phyloP scores from a whole-genome alignment of 2,797 vertebrate genomes.

The Scyliorhinus canicula region DNA sequence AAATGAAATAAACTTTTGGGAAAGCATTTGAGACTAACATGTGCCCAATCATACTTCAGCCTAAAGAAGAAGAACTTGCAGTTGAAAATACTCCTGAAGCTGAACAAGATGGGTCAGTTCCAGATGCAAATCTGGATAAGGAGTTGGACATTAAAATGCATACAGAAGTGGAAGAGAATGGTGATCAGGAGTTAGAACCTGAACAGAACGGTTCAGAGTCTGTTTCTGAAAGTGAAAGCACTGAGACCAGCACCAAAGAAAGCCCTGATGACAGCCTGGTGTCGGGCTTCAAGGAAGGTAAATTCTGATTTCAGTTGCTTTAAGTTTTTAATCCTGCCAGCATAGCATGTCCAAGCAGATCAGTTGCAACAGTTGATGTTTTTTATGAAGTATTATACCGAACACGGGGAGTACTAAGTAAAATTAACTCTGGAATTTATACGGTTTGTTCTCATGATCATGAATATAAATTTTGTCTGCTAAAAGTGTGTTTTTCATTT shows the following conservation, averaged over 20 bases:
- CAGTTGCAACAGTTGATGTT: neutral
- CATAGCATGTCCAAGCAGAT: neutral
- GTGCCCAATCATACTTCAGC: conserved; percentile 53
- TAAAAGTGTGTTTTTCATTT: neutral
- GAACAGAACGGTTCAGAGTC: conserved; percentile 79
- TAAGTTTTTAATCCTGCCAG: neutral
- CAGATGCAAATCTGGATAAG: conserved; percentile 48
- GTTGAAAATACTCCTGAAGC: conserved; percentile 62
- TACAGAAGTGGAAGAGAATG: conserved; percentile 71
- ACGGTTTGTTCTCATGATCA: neutral
- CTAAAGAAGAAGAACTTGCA: conserved; percentile 59
- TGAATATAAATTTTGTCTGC: neutral
- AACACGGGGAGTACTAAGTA: neutral
- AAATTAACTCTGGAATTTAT: neutral
- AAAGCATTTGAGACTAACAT: neutral
- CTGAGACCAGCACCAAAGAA: conserved; percentile 60
- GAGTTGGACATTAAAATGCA: conserved; percentile 49
- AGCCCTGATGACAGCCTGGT: conserved; percentile 57
- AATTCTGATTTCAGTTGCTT: neutral
- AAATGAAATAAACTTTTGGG: neutral
- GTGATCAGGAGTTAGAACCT: conserved; percentile 68
- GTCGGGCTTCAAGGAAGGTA: conserved; percentile 72
- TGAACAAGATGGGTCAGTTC: conserved; percentile 54
- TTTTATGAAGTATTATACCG: neutral
- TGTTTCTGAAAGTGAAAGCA: conserved; percentile 68